Conservation (phyloP, 2,888 invertebrate species). For the Campoletis raptor region DNA sequence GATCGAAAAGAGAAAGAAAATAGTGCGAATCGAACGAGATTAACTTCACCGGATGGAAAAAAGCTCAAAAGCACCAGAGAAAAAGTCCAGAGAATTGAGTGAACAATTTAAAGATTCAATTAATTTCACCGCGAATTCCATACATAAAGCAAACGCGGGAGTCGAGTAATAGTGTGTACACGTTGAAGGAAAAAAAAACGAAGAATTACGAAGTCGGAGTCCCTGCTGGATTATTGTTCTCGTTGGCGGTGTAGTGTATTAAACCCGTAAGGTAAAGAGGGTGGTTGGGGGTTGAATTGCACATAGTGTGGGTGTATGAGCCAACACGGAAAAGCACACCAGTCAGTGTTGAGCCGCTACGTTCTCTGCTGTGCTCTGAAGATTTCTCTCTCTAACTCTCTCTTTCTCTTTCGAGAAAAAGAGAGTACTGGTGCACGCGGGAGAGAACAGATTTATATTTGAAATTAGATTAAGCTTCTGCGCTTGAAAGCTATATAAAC, state of each 20-base stretch:
- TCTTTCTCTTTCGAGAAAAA: slow-evolving; percentile 67
- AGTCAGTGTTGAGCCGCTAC: slow-evolving; percentile 38
- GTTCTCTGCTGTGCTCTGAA: slow-evolving; percentile 18
- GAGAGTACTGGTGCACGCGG: slow-evolving; percentile 72
- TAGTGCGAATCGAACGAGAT: slow-evolving; percentile 2
- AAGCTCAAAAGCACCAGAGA: background rate
- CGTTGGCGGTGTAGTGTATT: slow-evolving; percentile 69
- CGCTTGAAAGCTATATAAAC: slow-evolving; percentile 85
- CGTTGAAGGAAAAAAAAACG: slow-evolving; percentile 52
- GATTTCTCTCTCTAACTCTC: slow-evolving; percentile 26
- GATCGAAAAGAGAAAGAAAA: background rate
- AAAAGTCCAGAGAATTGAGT: slow-evolving; percentile 42
- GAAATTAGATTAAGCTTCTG: slow-evolving; percentile 85
- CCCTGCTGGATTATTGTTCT: slow-evolving; percentile 67
- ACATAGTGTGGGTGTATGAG: slow-evolving; percentile 20
- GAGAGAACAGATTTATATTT: slow-evolving; percentile 84
- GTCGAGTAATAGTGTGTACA: slow-evolving; percentile 67
- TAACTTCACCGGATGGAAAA: slow-evolving; percentile 23
- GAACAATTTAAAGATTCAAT: slow-evolving; percentile 66
- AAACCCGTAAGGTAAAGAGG: slow-evolving; percentile 58
- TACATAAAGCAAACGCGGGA: slow-evolving; percentile 62
- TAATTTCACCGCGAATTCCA: slow-evolving; percentile 64
- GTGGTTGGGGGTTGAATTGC: slow-evolving; percentile 17
- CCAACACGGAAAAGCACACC: slow-evolving; percentile 39
- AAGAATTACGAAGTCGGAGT: slow-evolving; percentile 67